These are phyloP conservation scores for Laspeyria flexula DNA, from an alignment of 2,888 invertebrate genomes.

Conservation along the genomic window DNA sequence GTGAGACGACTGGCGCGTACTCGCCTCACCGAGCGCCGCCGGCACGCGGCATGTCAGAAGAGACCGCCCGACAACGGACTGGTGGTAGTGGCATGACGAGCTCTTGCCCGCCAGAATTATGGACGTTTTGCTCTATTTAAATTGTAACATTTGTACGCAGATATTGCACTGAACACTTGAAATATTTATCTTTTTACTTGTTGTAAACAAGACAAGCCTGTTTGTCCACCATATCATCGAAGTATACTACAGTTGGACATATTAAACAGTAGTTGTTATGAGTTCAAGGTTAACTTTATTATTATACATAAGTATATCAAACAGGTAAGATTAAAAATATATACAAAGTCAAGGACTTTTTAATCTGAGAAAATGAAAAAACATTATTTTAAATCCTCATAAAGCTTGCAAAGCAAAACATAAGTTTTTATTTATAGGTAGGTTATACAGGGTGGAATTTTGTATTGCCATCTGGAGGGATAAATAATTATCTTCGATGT, in stretches of 20 bases:
- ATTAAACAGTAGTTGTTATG: slow-evolving; percentile 11
- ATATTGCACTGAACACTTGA: slow-evolving; percentile 18
- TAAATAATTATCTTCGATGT: no score
- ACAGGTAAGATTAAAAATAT: slow-evolving; percentile 14
- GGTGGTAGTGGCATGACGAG: slow-evolving; percentile 12
- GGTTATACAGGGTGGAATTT: no score
- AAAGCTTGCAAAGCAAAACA: no score
- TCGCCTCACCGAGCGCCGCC: slow-evolving; percentile 35
- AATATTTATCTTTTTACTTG: slow-evolving; percentile 16
- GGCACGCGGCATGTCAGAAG: slow-evolving; percentile 44
- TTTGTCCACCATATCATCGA: slow-evolving; percentile 8
- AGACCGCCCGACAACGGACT: slow-evolving; percentile 36
- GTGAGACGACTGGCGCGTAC: slow-evolving; percentile 54
- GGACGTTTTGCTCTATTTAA: slow-evolving; percentile 49
- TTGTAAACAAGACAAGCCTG: slow-evolving; percentile 7
- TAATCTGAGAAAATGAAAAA: neutral
- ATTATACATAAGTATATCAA: no score
- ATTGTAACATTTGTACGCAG: slow-evolving; percentile 31
- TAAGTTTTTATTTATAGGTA: no score
- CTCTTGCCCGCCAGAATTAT: slow-evolving; percentile 31
- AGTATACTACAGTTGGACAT: slow-evolving; percentile 3
- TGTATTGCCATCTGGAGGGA: no score
- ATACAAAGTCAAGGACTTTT: slow-evolving; percentile 9
- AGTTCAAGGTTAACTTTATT: slow-evolving; percentile 35
- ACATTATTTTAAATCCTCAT: neutral